phyloP scores from a whole-genome alignment of 2,888 invertebrate genomes.

The Brenthis daphne region DNA sequence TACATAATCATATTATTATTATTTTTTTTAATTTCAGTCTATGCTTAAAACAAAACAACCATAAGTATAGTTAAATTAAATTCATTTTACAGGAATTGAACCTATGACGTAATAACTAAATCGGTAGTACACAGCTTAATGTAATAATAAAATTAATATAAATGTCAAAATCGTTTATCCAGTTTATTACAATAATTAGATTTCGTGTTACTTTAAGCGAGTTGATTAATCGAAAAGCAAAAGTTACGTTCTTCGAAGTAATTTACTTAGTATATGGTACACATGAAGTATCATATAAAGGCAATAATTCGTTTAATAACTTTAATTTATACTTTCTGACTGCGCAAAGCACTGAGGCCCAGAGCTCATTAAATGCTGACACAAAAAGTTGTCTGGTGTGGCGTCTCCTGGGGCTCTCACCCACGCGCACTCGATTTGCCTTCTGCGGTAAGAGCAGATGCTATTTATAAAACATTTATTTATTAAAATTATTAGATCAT shows the following conservation, averaged over 20 bases:
- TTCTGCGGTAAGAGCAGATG: slow-evolving; percentile 43
- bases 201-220: not conserved
- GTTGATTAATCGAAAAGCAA: slow-evolving; percentile 10
- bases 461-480: slow-evolving; percentile 6
- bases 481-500: not conserved
- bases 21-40: too few species aligned
- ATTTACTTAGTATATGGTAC: not conserved
- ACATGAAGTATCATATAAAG: slow-evolving; percentile 22
- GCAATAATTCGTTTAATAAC: slow-evolving; percentile 44
- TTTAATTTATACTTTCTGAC: slow-evolving; percentile 55
- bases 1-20: too few species aligned
- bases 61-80: too few species aligned
- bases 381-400: slow-evolving; percentile 63
- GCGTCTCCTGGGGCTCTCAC: slow-evolving; percentile 52
- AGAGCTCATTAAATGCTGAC: slow-evolving; percentile 73
- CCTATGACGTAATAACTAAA: too few species aligned
- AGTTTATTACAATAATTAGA: not conserved
- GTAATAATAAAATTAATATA: not conserved
- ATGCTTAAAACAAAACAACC: too few species aligned
- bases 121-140: too few species aligned
- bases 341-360: slow-evolving; percentile 61
- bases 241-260: not conserved
- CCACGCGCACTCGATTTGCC: slow-evolving; percentile 54
- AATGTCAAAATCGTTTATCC: slow-evolving; percentile 11
- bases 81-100: too few species aligned